These are phyloP conservation scores for Pachyuromys duprasi DNA, from an alignment of 2,797 vertebrate genomes.

Conservation along the genomic window DNA sequence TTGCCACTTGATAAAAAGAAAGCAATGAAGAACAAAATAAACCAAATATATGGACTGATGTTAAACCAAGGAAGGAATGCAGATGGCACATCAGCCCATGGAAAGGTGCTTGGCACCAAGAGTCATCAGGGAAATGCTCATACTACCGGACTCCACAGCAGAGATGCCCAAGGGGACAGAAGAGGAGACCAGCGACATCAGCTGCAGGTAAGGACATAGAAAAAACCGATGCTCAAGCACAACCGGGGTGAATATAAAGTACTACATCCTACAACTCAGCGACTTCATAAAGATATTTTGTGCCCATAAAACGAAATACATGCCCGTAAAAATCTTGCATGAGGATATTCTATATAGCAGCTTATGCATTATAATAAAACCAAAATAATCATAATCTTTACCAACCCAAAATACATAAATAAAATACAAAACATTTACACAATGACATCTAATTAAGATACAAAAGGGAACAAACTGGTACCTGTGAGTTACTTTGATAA, in stretches of 20 bases:
- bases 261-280: not conserved
- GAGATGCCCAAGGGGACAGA: not conserved
- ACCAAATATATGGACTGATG: not conserved
- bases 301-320: not conserved
- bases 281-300: conserved; percentile 27
- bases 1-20: conserved; percentile 12
- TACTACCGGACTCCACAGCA: not conserved
- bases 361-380: not conserved
- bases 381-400: not conserved
- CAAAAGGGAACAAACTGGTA: not conserved
- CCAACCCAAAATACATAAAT: not conserved
- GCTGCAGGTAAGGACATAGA: not conserved
- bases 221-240: not conserved
- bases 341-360: not conserved
- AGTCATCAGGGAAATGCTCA: not conserved
- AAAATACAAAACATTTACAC: not conserved
- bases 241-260: not conserved
- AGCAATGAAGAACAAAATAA: conserved; percentile 1
- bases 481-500: not conserved
- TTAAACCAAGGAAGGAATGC: not conserved
- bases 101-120: not conserved
- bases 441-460: not conserved
- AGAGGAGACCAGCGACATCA: not conserved
- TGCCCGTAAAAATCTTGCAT: not conserved
- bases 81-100: not conserved